Evolutionary conservation across 2,113 vertebrate species (phyloP).

Genomic region (Oryzias javanicus): DNA sequence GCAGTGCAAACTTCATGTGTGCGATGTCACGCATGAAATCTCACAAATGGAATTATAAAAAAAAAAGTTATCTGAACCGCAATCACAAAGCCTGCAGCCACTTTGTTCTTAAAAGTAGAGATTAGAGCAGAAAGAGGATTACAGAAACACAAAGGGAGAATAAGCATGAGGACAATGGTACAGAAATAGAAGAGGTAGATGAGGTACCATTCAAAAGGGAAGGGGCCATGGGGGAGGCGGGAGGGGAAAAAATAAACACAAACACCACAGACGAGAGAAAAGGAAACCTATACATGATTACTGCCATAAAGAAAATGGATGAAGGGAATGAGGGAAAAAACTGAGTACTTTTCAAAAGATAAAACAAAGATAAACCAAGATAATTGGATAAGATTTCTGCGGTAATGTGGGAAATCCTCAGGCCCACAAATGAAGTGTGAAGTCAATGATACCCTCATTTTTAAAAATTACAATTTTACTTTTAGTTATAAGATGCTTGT

Average conservation of each 20-base stretch:
- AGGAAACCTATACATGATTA: conserved; percentile 36
- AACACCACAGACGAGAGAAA: background rate
- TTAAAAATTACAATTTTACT: no score
- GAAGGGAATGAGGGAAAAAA: conserved; percentile 12
- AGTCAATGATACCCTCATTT: no score
- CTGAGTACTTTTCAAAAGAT: conserved; percentile 13
- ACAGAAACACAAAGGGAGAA: conserved; percentile 37
- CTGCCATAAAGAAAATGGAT: conserved; percentile 7
- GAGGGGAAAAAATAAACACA: conserved; percentile 29
- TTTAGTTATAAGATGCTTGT: no score
- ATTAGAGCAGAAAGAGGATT: conserved; percentile 60
- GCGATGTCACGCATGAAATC: background rate
- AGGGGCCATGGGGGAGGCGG: conserved; percentile 10
- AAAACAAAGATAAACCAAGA: conserved; percentile 1
- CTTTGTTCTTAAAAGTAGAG: conserved; percentile 31
- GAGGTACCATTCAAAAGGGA: conserved; percentile 13
- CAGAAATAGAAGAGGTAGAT: conserved; percentile 33
- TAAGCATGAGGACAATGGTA: conserved; percentile 1
- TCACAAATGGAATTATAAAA: background rate
- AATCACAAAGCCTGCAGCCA: conserved; percentile 48
- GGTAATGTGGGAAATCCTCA: background rate
- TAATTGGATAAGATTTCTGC: conserved; percentile 8
- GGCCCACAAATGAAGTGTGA: background rate
- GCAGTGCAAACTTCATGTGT: conserved; percentile 1
- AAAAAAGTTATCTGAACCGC: conserved; percentile 39